phyloP scores from a whole-genome alignment of 2,113 vertebrate genomes.

The pig (Sus scrofa) region DNA sequence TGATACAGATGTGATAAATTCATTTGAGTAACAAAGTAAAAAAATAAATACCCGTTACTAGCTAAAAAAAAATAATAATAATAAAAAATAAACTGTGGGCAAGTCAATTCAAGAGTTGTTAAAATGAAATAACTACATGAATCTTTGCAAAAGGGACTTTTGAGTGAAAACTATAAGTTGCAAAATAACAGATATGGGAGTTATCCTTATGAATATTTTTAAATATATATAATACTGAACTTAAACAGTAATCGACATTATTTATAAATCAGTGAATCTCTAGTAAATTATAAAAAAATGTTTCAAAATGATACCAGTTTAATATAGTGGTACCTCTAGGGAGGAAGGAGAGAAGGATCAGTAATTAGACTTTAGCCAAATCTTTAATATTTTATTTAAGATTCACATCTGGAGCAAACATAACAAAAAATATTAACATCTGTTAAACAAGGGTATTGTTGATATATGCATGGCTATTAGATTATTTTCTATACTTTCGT shows the following conservation, averaged over 20 bases:
- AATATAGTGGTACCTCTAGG: neutral
- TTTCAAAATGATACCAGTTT: constrained; percentile 15
- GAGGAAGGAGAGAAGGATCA: neutral
- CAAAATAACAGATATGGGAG: neutral
- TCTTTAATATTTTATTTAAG: constrained; percentile 4
- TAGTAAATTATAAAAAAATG: neutral
- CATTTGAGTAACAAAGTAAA: too few relatives aligned
- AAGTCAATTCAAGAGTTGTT: neutral
- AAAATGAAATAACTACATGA: constrained; percentile 26
- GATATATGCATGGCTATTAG: neutral
- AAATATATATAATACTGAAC: neutral
- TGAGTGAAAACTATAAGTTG: neutral
- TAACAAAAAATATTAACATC: neutral
- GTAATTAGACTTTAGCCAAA: neutral
- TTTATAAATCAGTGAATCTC: neutral
- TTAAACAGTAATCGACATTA: neutral
- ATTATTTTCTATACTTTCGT: constrained; percentile 10
- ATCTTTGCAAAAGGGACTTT: constrained; percentile 21
- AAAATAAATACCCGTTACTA: too few relatives aligned
- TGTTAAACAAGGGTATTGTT: neutral
- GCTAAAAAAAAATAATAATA: too few relatives aligned
- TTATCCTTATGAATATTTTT: neutral
- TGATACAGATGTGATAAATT: too few relatives aligned
- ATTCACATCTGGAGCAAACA: constrained; percentile 21
- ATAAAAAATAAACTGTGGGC: neutral